A percentile compares a stretch with the other conserved stretches of the same genome.
Conservation (phyloP, 2,888 invertebrate genomes). For the Nemapogon koenigi region DNA sequence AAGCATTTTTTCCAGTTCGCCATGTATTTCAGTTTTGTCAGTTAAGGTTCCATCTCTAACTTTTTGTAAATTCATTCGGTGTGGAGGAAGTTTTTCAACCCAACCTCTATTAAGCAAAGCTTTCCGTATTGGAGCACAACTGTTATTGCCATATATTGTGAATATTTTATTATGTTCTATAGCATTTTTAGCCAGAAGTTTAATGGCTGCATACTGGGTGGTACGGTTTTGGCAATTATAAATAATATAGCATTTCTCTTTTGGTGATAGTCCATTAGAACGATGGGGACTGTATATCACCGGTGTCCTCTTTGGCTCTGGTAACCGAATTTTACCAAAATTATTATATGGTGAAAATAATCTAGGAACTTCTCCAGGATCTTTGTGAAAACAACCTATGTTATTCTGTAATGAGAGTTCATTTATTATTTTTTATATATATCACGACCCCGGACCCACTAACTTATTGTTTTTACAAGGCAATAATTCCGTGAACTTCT, state of each 20-base stretch:
- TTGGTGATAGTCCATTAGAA: slow-evolving; percentile 31
- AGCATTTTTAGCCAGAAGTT: slow-evolving; percentile 51
- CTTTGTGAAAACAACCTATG: too few species aligned
- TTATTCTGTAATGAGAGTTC: too few species aligned
- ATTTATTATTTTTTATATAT: too few species aligned
- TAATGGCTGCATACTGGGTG: slow-evolving; percentile 34
- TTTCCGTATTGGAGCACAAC: slow-evolving; percentile 54
- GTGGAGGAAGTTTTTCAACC: slow-evolving; percentile 70
- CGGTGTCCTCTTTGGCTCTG: too few species aligned
- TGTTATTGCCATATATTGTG: slow-evolving; percentile 47
- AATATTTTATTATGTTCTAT: slow-evolving; percentile 59
- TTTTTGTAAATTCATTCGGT: slow-evolving; percentile 40
- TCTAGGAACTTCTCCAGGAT: too few species aligned
- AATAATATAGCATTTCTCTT: slow-evolving; percentile 43
- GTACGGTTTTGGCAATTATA: slow-evolving; percentile 34
- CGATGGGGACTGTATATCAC: slow-evolving; percentile 15
- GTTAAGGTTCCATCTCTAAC: slow-evolving; percentile 30
- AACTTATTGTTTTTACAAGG: too few species aligned
- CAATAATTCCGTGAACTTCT: too few species aligned
- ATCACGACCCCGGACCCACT: too few species aligned
- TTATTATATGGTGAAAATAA: too few species aligned
- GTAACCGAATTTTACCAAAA: too few species aligned
- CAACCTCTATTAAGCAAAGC: slow-evolving; percentile 71
- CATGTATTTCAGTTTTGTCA: slow-evolving; percentile 27
- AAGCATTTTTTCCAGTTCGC: slow-evolving; percentile 41